These are phyloP conservation scores for Luperina nickerlii DNA, from an alignment of 2,888 invertebrate genomes.

Conservation along the genomic window DNA sequence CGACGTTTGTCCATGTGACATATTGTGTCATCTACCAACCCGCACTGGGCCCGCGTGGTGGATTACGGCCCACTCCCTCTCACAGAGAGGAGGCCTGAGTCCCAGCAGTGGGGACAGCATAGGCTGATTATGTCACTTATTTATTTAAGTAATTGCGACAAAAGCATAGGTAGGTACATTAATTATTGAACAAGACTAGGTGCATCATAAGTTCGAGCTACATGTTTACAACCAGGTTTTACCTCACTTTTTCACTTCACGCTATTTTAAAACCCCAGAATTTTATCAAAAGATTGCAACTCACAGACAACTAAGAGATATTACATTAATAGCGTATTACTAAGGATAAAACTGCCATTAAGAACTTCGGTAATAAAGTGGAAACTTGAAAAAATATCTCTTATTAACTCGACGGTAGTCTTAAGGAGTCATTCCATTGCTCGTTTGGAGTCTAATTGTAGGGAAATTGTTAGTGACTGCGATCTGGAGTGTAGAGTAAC, in stretches of 20 bases:
- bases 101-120: no score
- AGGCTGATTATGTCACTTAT: not conserved
- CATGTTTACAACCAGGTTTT: not conserved
- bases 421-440: slow-evolving; percentile 46
- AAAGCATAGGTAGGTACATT: not conserved
- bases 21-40: no score
- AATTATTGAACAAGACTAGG: not conserved
- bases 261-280: not conserved
- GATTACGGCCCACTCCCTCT: no score
- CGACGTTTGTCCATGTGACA: no score
- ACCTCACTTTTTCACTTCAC: not conserved
- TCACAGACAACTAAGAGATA: slow-evolving; percentile 40
- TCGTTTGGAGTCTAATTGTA: slow-evolving; percentile 57
- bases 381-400: slow-evolving; percentile 51
- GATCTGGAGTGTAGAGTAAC: slow-evolving; percentile 29
- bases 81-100: no score
- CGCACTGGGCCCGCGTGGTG: no score
- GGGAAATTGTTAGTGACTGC: slow-evolving; percentile 57
- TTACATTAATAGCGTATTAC: slow-evolving; percentile 60
- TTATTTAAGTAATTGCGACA: not conserved
- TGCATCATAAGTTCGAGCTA: not conserved
- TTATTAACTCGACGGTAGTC: slow-evolving; percentile 40
- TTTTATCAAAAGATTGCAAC: slow-evolving; percentile 42
- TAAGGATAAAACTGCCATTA: slow-evolving; percentile 63
- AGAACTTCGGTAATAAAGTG: slow-evolving; percentile 63